phyloP scores from a whole-genome alignment of 2,113 vertebrate genomes.

The Perccottus glenii region DNA sequence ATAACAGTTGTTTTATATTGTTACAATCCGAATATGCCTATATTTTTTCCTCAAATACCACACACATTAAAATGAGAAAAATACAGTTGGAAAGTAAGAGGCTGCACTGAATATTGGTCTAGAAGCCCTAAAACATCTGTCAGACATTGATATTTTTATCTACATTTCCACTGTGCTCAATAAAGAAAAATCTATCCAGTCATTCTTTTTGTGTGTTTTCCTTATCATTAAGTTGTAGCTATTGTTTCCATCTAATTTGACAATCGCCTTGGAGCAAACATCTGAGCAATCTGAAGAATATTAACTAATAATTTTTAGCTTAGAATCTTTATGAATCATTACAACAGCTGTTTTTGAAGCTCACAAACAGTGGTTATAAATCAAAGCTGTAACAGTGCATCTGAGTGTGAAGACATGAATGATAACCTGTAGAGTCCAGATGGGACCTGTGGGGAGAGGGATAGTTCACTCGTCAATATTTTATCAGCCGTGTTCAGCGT shows the following conservation, averaged over 20 bases:
- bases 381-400: conserved; percentile 12
- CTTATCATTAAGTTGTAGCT: not conserved
- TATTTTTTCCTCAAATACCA: not conserved
- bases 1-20: too few relatives aligned
- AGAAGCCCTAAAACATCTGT: not conserved
- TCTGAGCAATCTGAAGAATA: not conserved
- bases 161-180: not conserved
- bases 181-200: not conserved
- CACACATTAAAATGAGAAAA: not conserved
- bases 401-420: conserved; percentile 13
- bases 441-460: conserved; percentile 26
- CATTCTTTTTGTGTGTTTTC: not conserved
- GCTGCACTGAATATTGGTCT: not conserved
- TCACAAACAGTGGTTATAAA: not conserved
- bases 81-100: not conserved
- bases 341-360: not conserved
- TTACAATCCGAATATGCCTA: too few relatives aligned
- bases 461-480: conserved; percentile 69
- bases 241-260: not conserved
- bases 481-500: conserved; percentile 70
- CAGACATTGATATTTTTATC: not conserved
- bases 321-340: not conserved
- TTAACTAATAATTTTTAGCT: not conserved
- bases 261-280: not conserved
- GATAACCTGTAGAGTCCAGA: conserved; percentile 29